These are phyloP conservation scores for Aradophagus sp. DNA, from an alignment of 1,140 invertebrate genomes.

Conservation along the genomic window DNA sequence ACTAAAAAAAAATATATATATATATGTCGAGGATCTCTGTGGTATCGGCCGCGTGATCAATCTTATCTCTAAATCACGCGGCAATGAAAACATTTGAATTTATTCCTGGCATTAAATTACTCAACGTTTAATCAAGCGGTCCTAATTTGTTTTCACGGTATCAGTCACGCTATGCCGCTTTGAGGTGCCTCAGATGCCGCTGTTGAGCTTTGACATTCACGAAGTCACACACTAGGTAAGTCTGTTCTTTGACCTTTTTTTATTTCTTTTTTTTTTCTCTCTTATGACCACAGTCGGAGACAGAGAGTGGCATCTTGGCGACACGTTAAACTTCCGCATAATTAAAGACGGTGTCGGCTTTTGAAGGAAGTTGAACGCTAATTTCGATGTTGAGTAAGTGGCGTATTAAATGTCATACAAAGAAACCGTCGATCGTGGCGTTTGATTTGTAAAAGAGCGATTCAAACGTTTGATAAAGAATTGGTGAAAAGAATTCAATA, in stretches of 20 bases:
- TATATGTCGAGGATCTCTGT: constrained; percentile 1
- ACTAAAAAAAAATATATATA: constrained; percentile 10
- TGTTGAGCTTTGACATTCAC: constrained; percentile 53
- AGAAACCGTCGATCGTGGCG: constrained; percentile 9
- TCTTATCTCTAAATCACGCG: constrained; percentile 46
- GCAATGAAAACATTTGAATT: constrained; percentile 56
- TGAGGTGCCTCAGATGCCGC: constrained; percentile 49
- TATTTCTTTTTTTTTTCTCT: too few relatives aligned
- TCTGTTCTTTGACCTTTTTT: constrained; percentile 54
- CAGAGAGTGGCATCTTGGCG: constrained; percentile 42
- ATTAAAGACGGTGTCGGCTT: constrained; percentile 38
- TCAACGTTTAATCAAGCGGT: constrained; percentile 51
- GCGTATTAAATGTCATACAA: constrained; percentile 35
- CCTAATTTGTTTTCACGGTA: constrained; percentile 54
- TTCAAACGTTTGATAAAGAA: not conserved
- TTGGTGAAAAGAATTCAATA: not conserved
- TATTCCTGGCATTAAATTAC: constrained; percentile 51
- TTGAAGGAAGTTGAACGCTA: constrained; percentile 34
- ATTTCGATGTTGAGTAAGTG: constrained; percentile 42
- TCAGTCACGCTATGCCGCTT: constrained; percentile 52
- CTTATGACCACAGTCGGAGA: constrained; percentile 39
- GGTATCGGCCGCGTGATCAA: constrained; percentile 24
- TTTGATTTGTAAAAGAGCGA: constrained; percentile 20
- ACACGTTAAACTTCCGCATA: constrained; percentile 49
- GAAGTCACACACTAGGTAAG: constrained; percentile 41